Evolutionary conservation across 64 coral and sea anemone genomes (phyloP), one percentile per base, ranked within the genome.

Genomic region (Catalaphyllia jardinei): DNA sequence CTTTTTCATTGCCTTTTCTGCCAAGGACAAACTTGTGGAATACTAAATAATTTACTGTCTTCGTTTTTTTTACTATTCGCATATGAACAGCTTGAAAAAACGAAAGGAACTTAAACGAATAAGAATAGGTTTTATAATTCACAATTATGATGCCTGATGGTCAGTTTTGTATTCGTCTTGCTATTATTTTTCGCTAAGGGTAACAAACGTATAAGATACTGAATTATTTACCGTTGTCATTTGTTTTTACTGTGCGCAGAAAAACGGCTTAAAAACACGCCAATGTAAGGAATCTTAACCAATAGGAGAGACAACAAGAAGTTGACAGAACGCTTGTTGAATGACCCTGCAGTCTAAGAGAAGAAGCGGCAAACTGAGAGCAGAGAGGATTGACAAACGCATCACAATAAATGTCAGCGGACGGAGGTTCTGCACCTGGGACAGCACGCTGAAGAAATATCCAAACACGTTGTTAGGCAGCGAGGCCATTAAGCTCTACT

Each of bases 401-500:
- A 61, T 94, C 30, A 94, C 88, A 31, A 76, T 94, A 31, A 94
- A 94, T 86, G 93, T 94, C 9, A 94, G 93, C 57, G 93, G 93
- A 18, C 42, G 88, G 12, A 69, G 80, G 42, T 94, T 91, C 38
- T 69, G 82, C 30, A 94, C 93, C 35, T 94, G 93, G 93, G 80
- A 86, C 39, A 94, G 88, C 54, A 94, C 93, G 30, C 77, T 94
- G 20, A 91, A 91, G 38, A 90, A 90, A 62, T 75, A 94, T 27
- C 93, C 93, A 35, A 79, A 94, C 49, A 94, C 93, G 28, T 63
- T 94, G 77, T 76, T 94, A 8, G 93, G 93, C 4, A 87, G 88
- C 82, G 88, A 90, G 16, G 82, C 82, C 24, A 82, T 94, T 3
- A 86, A 91, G 55, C 28, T 78, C 4, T 94, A 80, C 76, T 90